Base-by-base conservation (phyloP, 2,113 vertebrate species). In the Synchiropus splendidus region DNA sequence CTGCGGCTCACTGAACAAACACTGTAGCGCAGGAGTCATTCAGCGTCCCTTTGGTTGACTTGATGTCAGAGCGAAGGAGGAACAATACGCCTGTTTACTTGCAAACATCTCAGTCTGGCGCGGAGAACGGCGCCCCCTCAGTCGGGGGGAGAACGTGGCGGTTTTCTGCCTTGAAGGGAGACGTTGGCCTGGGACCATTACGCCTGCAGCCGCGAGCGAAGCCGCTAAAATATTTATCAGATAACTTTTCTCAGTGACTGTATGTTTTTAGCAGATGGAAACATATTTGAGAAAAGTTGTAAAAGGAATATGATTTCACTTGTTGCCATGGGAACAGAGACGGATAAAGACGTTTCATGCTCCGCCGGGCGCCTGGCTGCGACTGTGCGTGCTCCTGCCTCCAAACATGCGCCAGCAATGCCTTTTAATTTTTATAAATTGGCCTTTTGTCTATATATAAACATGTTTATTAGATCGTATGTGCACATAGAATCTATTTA, bases 301-400 rank as follows among this genome's bases (percentile, higher is more conserved):
- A 81, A 80, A 72, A 72, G 77, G 79, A 83, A 81, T 80, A 75
- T 75, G 67, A 72, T 80, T 80, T 78, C 55, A 73, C 67, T 68
- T 72, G 83, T 87, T 85, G 80, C 83, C 79, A 86, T 86, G 79
- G 83, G 78, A 86, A 86, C 83, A 76, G 75, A 77, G 68, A 77
- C 67, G 70, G 77, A 85, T 84, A 78, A 84, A 85, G 84, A 84
- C 79, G 78, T 85, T 81, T 74, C 65, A 69, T 60, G 64, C 67
- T 74, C 80, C 70, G 74, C 59, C 71, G 70, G 71, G 62, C 81
- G 65, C 67, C 74, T 78, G n/a, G n/a, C n/a, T n/a, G n/a, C n/a
- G n/a, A n/a, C n/a, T 53, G 35, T 51, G 53, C 71, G 51, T 49
- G 18, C 41, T 30, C 13, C 18, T 45, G 27, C 16, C 39, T n/a